Evolutionary conservation across 2,113 vertebrate genomes (phyloP), one percentile per base, ranked within the genome.

Genomic region (Trogon melanurus): DNA sequence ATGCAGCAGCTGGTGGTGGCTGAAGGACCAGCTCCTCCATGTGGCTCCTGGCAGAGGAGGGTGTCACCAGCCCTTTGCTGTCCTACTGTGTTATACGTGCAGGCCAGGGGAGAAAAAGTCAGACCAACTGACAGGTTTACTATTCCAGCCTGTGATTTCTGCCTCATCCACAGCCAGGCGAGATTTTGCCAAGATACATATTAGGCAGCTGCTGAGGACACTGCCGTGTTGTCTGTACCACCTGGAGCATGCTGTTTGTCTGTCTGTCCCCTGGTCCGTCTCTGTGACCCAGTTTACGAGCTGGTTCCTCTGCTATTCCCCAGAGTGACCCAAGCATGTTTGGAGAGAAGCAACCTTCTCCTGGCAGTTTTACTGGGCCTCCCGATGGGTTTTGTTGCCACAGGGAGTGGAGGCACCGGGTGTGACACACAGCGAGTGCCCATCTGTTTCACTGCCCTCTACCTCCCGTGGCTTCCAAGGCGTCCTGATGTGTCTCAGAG

Each of bases 141-240:
- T 2, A 44, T 79, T 88, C 61, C 96, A 95, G 69, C 44, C 53
- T 21, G 0, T 0, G 0, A 64, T 89, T 92, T 81, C 73, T 93
- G 73, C 90, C 92, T 91, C 83, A 84, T 93, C 72, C 65, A 11
- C 38, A 69, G 75, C 65, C 93, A 87, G 92, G 34, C 0, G 1
- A 72, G 92, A 21, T 86, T 86, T 69, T 92, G 90, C 93, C 92
- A 92, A 95, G 72, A 44, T 75, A 94, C 57, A 81, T 81, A 81
- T 36, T 50, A 71, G 82, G 79, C 93, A 95, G 95, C 88, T 95
- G 95, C 85, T 81, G 34, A 34, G 88, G 90, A 94, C 72, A 53
- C 88, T 93, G 79, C 17, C 92, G 85, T 83, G 91, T 81, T 92
- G 90, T 94, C 69, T 94, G 57, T 50, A 84, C n/a, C 90, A 91